Conservation (phyloP, 2,113 vertebrate genomes). For the Cololabis saira region DNA sequence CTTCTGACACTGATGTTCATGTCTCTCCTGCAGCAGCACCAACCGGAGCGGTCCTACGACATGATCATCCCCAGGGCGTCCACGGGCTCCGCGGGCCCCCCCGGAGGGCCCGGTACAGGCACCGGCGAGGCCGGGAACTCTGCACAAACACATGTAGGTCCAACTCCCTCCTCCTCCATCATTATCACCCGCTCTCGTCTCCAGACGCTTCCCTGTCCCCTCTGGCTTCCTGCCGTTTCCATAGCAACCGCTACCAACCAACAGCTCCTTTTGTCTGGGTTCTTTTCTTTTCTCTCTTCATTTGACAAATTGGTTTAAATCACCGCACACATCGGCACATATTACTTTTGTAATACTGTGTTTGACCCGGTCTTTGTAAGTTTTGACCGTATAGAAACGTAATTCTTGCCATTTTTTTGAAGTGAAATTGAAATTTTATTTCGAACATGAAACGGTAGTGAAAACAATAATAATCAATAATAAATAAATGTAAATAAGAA, state of each 20-base stretch:
- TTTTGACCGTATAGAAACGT: too few species aligned
- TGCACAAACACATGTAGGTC: constrained; percentile 66
- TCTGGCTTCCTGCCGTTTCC: constrained; percentile 40
- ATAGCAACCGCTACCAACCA: constrained; percentile 58
- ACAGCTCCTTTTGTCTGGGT: constrained; percentile 55
- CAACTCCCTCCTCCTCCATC: background rate
- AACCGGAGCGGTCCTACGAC: constrained; percentile 78
- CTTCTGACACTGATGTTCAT: constrained; percentile 2
- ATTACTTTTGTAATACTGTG: too few species aligned
- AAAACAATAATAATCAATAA: too few species aligned
- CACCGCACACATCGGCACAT: too few species aligned
- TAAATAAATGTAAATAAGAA: too few species aligned
- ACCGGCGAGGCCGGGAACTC: constrained; percentile 67
- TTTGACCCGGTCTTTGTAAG: too few species aligned
- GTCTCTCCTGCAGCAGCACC: constrained; percentile 49
- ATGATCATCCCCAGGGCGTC: constrained; percentile 89
- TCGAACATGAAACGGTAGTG: too few species aligned
- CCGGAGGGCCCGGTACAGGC: too few species aligned
- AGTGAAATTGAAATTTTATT: too few species aligned
- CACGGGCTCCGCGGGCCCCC: constrained; percentile 73
- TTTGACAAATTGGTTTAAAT: too few species aligned
- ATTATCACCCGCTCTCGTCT: constrained; percentile 14
- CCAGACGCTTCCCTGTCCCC: constrained; percentile 22
- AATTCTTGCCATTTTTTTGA: too few species aligned
- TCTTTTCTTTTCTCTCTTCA: constrained; percentile 28